phyloP scores from a whole-genome alignment of 2,888 invertebrate species.

The Phorcus lineatus region DNA sequence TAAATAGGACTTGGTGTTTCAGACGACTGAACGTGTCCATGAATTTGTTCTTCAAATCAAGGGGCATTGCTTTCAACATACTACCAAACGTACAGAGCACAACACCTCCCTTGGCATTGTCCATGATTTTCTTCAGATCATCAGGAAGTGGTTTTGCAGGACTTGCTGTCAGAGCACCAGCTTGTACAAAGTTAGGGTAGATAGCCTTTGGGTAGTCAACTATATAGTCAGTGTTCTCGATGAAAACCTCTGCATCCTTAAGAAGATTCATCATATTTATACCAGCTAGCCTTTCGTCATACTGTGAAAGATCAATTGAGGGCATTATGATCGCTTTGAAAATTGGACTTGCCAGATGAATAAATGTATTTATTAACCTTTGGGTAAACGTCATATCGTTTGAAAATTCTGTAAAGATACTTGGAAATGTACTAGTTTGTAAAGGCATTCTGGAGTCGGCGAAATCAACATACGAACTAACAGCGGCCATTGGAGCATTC shows the following conservation, averaged over 20 bases:
- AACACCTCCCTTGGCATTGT: slow-evolving; percentile 42
- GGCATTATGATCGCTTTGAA: background rate
- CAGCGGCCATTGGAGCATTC: slow-evolving; percentile 1
- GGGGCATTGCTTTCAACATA: slow-evolving; percentile 32
- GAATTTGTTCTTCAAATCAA: slow-evolving; percentile 30
- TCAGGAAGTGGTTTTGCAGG: slow-evolving; percentile 40
- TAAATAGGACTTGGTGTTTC: slow-evolving; percentile 34
- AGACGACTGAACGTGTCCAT: slow-evolving; percentile 23
- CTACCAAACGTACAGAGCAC: slow-evolving; percentile 54
- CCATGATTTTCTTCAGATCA: slow-evolving; percentile 42
- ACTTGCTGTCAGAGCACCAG: slow-evolving; percentile 47
- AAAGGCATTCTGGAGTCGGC: slow-evolving; percentile 12
- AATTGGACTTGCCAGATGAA: background rate
- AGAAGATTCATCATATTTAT: slow-evolving; percentile 18
- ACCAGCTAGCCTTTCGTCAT: background rate
- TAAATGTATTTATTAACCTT: slow-evolving; percentile 6
- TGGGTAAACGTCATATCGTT: slow-evolving; percentile 20
- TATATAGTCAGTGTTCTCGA: slow-evolving; percentile 46
- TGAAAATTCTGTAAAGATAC: background rate
- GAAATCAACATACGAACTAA: background rate
- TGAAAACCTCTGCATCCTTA: slow-evolving; percentile 32
- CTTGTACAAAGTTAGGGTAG: slow-evolving; percentile 46
- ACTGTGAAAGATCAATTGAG: background rate
- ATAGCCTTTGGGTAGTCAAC: slow-evolving; percentile 45
- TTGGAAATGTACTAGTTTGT: slow-evolving; percentile 12